Evolutionary conservation across 2,797 vertebrate species (phyloP).

Genomic region (Microchirus variegatus): DNA sequence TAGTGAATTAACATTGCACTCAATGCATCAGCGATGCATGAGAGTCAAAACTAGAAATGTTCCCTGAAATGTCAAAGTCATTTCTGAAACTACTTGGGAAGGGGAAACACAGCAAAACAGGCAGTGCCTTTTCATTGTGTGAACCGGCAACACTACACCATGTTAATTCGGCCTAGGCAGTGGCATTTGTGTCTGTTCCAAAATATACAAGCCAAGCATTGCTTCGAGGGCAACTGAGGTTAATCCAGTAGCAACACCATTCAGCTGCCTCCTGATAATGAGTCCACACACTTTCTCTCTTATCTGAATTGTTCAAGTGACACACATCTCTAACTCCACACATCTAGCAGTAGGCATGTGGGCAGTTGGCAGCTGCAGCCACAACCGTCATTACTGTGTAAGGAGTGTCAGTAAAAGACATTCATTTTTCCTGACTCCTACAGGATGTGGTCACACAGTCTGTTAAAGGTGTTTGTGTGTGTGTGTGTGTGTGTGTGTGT

Average conservation of each 20-base stretch:
- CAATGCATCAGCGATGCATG: no score
- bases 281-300: conserved; percentile 22
- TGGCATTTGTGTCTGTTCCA: conserved; percentile 43
- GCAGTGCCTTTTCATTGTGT: conserved; percentile 1
- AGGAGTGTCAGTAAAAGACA: no score
- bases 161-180: conserved; percentile 3
- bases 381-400: background rate
- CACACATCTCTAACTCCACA: conserved; percentile 13
- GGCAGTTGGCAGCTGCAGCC: background rate
- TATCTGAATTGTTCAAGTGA: conserved; percentile 42
- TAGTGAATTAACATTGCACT: no score
- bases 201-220: conserved; percentile 37
- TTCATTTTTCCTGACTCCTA: conserved; percentile 14
- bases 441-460: conserved; percentile 52
- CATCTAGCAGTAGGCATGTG: conserved; percentile 16
- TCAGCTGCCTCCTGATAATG: conserved; percentile 49
- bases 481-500: conserved; percentile 1
- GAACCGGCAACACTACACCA: conserved; percentile 11
- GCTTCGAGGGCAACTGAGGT: conserved; percentile 26
- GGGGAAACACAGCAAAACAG: background rate
- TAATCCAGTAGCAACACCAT: conserved; percentile 29
- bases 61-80: background rate
- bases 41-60: no score
- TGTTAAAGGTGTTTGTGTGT: conserved; percentile 39
- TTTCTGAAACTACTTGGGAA: background rate